Evolutionary conservation across 2,888 invertebrate genomes (phyloP), one percentile per base, ranked within the genome.

Genomic region (Epirrita christyi): DNA sequence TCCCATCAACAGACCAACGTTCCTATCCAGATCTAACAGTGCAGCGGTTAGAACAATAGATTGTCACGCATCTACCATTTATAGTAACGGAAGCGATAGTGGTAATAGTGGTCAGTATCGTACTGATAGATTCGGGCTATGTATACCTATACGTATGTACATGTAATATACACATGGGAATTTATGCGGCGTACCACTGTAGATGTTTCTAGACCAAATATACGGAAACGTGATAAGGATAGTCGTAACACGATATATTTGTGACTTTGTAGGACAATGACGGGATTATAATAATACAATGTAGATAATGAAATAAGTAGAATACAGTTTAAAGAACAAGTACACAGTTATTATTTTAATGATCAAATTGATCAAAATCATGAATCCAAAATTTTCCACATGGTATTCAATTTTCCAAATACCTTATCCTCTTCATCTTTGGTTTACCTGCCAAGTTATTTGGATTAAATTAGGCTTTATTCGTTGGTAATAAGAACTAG

Each of bases 1-100:
- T 51, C 45, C 59, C 55, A 59, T 59, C 55, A 59, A 59, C 52
- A 46, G 41, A 55, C 55, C 29, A 32, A 32, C 50, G 21, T 10
- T 15, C 40, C 49, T 59, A 55, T 59, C 51, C 59, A 51, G 59
- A 59, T 59, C 59, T 46, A 32, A 40, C 67, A 63, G 68, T 59
- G 73, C 67, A 63, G 68, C 59, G 74, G 77, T 77, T 76, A 78
- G 76, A 75, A 85, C 85, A 85, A 87, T 83, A 86, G 85, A 85
- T 86, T 86, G 86, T 77, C 69, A 72, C 72, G 75, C 71, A 77
- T 77, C 78, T 50, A 77, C 67, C 73, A 67, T 77, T 80, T 86
- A 88, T 85, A 83, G 79, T 72, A 71, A 75, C 85, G 90, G 90
- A 90, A 78, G 84, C 81, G 89, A 89, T 88, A 89, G 88, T 52